Percentiles rank a stretch among this genome's conserved stretches.
These are phyloP conservation scores for Cariama cristata DNA, from an alignment of 2,113 vertebrate species.

Conservation along the genomic window DNA sequence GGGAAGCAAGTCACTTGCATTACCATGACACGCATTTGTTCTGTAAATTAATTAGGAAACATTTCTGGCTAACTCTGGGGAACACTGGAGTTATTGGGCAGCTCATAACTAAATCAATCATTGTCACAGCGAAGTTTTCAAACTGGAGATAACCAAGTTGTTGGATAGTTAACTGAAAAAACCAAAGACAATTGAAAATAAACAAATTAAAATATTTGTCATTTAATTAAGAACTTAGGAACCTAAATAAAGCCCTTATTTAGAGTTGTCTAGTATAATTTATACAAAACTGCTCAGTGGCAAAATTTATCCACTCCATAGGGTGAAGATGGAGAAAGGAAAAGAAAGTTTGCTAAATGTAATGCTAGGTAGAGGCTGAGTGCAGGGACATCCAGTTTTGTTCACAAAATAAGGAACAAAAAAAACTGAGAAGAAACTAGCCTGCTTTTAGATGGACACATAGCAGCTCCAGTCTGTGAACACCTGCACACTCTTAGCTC, in stretches of 20 bases:
- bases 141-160: background rate
- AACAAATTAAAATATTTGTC: background rate
- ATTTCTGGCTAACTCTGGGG: background rate
- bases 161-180: background rate
- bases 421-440: background rate
- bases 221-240: background rate
- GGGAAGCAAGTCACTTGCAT: background rate
- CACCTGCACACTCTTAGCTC: background rate
- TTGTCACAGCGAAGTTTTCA: background rate
- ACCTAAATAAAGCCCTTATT: background rate
- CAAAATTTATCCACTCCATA: background rate
- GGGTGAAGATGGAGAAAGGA: background rate
- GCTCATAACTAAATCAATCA: rapidly evolving
- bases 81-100: background rate
- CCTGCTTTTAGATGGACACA: background rate
- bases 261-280: background rate
- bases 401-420: background rate
- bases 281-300: background rate
- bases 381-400: background rate
- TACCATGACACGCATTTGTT: background rate
- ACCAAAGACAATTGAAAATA: background rate
- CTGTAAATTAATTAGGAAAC: background rate
- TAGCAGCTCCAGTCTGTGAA: background rate
- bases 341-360: background rate
- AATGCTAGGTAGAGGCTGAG: background rate